These are phyloP conservation scores for Folsomia manolachei DNA, from an alignment of 2,888 invertebrate species.

Conservation along the genomic window DNA sequence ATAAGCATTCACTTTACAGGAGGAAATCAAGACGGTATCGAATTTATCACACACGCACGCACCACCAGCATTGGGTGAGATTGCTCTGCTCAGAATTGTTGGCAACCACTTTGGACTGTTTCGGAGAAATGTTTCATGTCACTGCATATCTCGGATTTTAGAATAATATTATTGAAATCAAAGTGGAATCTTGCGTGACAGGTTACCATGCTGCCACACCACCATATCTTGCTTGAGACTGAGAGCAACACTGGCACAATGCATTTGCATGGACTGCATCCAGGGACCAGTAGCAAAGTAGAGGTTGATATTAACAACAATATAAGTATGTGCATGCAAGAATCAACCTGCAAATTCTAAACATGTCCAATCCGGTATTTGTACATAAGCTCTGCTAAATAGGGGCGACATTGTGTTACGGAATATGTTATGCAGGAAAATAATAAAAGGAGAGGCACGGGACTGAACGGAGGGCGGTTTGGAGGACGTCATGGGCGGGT, in stretches of 20 bases:
- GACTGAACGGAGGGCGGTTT: constrained; percentile 33
- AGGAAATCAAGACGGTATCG: neutral
- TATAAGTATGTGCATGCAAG: too few relatives aligned
- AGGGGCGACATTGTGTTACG: neutral
- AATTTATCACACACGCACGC: constrained; percentile 1
- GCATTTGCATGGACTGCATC: too few relatives aligned
- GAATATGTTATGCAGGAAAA: constrained; percentile 19
- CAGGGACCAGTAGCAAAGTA: too few relatives aligned
- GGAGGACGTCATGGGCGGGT: constrained; percentile 42
- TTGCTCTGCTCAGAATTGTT: too few relatives aligned
- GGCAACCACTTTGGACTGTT: neutral
- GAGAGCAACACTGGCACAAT: too few relatives aligned
- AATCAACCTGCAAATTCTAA: neutral
- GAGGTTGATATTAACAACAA: too few relatives aligned
- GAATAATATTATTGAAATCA: constrained; percentile 39
- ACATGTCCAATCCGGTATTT: neutral
- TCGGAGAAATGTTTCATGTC: neutral
- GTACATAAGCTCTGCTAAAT: neutral
- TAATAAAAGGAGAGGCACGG: constrained; percentile 36
- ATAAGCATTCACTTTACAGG: neutral
- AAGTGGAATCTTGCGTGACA: constrained; percentile 48
- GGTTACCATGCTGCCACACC: constrained; percentile 21
- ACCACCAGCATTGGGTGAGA: neutral
- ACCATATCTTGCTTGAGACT: neutral
- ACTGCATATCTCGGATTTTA: neutral